Evolutionary conservation across 2,888 invertebrate genomes (phyloP), one percentile per base, ranked within the genome.

Genomic region (Autographa pulchrina): DNA sequence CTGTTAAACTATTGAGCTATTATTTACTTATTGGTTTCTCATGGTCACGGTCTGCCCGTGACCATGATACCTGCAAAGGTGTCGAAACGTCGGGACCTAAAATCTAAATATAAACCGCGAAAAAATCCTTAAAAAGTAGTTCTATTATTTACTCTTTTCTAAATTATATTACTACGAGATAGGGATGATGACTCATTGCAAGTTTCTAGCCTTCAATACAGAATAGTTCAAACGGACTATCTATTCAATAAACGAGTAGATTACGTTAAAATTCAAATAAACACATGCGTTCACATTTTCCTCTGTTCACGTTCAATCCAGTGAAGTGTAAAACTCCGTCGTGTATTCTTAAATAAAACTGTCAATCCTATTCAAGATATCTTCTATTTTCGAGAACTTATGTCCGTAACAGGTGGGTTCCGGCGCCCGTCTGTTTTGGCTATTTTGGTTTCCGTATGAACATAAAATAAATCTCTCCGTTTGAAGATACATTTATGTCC

Each of bases 371-470:
- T 88, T 88, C 80, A 74, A 86, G 83, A 87, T 88, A 89, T 88
- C 89, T 90, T 89, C 92, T 92, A 92, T 92, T 91, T 90, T 84
- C 80, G 88, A 88, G 84, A 90, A 89, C 88, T 87, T 87, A 91
- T 88, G 88, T 77, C 87, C 85, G 83, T 86, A 90, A 88, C 93
- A 93, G 93, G 93, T 94, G 93, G 86, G 89, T 87, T 88, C 86
- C 86, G 87, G 89, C 86, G 85, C 85, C 65, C 82, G 81, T 84
- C 84, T 84, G 83, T 82, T 75, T 74, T 62, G 62, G 72, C 77
- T 84, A 84, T 84, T 84, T 84, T 78, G 70, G 83, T 84, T 62
- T 70, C 75, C 72, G 56, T 64, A 75, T 82, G 85, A 84, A 85
- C 88, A 87, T 90, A 69, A 81, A 87, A 92, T 92, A 90, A 91